These are phyloP conservation scores for Poeciliopsis gracilis DNA, from an alignment of 2,797 vertebrate genomes.

Conservation along the genomic window DNA sequence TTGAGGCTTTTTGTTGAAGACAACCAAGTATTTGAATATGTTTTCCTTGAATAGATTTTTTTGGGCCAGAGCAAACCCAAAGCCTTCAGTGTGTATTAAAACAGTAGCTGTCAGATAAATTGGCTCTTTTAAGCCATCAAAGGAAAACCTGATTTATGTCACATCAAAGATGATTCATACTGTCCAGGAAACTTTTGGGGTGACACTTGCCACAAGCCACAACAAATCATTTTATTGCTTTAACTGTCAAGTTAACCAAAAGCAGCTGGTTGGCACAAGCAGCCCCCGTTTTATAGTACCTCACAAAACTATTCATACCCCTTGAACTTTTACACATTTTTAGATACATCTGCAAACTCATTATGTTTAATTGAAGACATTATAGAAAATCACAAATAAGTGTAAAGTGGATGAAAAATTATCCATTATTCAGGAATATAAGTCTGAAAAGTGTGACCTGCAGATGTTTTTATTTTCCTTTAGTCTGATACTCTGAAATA, in stretches of 20 bases:
- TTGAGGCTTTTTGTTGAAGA: not conserved
- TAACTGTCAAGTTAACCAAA: slow-evolving; percentile 19
- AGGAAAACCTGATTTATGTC: slow-evolving; percentile 23
- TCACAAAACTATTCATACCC: not conserved
- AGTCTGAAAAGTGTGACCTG: not conserved
- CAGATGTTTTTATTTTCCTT: not conserved
- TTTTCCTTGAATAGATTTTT: slow-evolving; percentile 14
- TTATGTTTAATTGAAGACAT: not conserved
- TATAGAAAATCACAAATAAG: not conserved
- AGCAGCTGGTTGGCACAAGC: slow-evolving; percentile 4
- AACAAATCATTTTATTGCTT: not conserved
- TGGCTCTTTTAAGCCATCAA: slow-evolving; percentile 8
- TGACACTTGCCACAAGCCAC: not conserved
- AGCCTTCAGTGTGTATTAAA: slow-evolving; percentile 15
- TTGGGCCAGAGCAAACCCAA: slow-evolving; percentile 21
- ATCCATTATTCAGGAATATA: not conserved
- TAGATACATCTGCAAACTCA: not conserved
- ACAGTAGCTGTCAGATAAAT: slow-evolving; percentile 26
- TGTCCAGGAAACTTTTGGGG: slow-evolving; percentile 9
- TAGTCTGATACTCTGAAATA: not conserved
- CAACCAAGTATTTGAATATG: slow-evolving; percentile 9
- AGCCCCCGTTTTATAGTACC: not conserved
- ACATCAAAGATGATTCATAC: slow-evolving; percentile 1
- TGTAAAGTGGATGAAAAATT: not conserved
- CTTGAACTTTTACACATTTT: not conserved